Conservation (phyloP, 1,140 invertebrate genomes). For the Drosophila nannoptera region DNA sequence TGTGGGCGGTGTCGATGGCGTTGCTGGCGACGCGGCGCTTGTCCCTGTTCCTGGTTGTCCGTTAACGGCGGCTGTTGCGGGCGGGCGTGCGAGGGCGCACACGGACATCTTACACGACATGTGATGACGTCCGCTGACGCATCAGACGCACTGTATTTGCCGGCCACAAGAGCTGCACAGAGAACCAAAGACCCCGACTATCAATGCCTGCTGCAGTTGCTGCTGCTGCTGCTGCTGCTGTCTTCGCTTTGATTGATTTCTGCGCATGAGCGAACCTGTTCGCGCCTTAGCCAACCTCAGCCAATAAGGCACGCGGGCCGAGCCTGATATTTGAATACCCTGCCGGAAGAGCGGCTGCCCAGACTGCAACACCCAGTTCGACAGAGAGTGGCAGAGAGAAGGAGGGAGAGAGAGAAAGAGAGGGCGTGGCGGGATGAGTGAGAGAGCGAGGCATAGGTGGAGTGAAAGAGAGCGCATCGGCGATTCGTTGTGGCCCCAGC, state of each 20-base stretch:
- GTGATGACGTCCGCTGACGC: constrained; percentile 34
- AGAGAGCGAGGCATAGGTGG: not conserved
- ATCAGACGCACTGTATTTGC: constrained; percentile 26
- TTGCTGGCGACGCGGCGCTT: not conserved
- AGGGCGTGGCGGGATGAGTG: not conserved
- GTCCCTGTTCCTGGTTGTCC: constrained; percentile 6
- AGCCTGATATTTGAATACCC: constrained; percentile 5
- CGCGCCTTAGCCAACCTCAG: constrained; percentile 45
- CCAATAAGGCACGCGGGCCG: constrained; percentile 10
- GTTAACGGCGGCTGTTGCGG: constrained; percentile 20
- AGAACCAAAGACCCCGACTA: not conserved
- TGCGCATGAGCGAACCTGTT: constrained; percentile 64
- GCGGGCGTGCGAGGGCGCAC: constrained; percentile 59
- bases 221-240: constrained; percentile 21
- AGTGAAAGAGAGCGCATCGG: constrained; percentile 5
- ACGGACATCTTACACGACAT: constrained; percentile 73
- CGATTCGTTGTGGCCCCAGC: constrained; percentile 16
- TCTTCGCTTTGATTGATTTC: constrained; percentile 47
- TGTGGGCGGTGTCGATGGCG: not conserved
- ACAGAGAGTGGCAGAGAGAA: not conserved
- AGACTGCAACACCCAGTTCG: not conserved
- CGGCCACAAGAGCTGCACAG: not conserved
- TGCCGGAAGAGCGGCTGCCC: not conserved
- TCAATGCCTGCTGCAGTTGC: not conserved
- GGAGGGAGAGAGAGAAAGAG: not conserved